Conservation (phyloP, 2,888 invertebrate genomes). For the Kuschelorhynchus macadamiae region DNA sequence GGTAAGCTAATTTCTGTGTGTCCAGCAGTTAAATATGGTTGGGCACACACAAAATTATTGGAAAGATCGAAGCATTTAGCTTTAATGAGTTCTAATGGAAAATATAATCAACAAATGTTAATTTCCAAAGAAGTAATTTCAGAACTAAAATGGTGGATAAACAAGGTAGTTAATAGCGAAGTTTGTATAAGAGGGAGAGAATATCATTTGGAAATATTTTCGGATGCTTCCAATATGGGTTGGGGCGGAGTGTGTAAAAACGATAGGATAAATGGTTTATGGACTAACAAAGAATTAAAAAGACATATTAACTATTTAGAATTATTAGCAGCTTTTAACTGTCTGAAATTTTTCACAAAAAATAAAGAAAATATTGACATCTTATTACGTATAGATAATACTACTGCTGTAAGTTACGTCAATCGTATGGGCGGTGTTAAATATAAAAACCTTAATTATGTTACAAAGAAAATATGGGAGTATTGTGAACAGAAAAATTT, state of each 20-base stretch:
- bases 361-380: neutral
- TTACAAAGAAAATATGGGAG: constrained; percentile 29
- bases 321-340: neutral
- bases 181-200: neutral
- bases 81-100: neutral
- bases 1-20: neutral
- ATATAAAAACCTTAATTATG: constrained; percentile 5
- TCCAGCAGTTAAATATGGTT: neutral
- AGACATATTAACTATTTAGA: neutral
- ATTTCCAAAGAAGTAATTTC: neutral
- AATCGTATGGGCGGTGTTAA: neutral
- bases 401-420: neutral
- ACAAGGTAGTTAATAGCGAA: neutral
- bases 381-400: neutral
- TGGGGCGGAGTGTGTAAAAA: neutral
- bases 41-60: neutral
- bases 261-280: neutral
- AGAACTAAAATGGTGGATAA: neutral
- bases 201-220: neutral
- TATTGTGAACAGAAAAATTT: constrained; percentile 34
- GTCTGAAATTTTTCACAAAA: neutral
- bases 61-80: neutral
- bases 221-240: neutral
- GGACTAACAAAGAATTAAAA: neutral
- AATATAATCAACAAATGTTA: neutral